These are phyloP conservation scores for Eupithecia dodoneata DNA, from an alignment of 2,888 invertebrate species.

Conservation along the genomic window DNA sequence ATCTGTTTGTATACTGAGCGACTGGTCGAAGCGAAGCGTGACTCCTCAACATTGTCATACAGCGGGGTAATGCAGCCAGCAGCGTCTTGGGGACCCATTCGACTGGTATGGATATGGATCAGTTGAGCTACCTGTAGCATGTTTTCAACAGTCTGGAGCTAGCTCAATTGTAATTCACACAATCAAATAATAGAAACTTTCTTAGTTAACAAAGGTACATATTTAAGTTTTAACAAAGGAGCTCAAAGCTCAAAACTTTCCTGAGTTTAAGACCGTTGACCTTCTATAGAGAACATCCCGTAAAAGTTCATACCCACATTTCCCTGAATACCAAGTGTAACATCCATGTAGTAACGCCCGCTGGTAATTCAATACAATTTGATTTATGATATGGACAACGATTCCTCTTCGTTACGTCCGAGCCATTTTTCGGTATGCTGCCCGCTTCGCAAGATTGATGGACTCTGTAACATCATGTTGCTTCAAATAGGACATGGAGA, in stretches of 20 bases:
- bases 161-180: too few species aligned
- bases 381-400: slow-evolving; percentile 70
- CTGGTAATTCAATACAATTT: slow-evolving; percentile 68
- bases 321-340: not conserved
- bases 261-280: not conserved
- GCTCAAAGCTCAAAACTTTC: not conserved
- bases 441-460: slow-evolving; percentile 43
- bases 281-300: not conserved
- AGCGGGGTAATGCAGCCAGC: too few species aligned
- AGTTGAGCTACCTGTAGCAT: too few species aligned
- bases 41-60: too few species aligned
- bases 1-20: too few species aligned
- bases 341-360: slow-evolving; percentile 47
- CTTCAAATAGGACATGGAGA: slow-evolving; percentile 25
- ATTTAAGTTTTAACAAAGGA: not conserved
- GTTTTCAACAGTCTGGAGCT: too few species aligned
- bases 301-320: not conserved
- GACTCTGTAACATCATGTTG: slow-evolving; percentile 25
- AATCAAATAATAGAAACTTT: too few species aligned
- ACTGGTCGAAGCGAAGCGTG: too few species aligned
- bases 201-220: too few species aligned
- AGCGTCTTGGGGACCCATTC: too few species aligned
- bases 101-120: too few species aligned
- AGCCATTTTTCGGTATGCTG: slow-evolving; percentile 68
- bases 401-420: slow-evolving; percentile 72